Evolutionary conservation across 2,888 invertebrate species (phyloP).

Genomic region (Eurois occulta): DNA sequence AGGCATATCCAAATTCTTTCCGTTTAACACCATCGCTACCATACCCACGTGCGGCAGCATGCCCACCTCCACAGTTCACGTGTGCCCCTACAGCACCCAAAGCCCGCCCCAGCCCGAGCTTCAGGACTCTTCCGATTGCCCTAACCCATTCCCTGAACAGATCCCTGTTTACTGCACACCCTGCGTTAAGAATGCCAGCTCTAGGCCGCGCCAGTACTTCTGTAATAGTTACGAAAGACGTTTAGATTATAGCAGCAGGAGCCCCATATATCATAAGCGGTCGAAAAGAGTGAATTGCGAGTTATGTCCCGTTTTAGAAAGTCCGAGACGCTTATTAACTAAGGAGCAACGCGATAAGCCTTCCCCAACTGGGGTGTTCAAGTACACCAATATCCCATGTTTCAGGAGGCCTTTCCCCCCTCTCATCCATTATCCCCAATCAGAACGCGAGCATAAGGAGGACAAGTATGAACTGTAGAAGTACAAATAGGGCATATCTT

Average conservation of each 20-base stretch:
- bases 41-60: constrained; percentile 26
- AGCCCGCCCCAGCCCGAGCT: not conserved
- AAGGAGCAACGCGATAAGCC: constrained; percentile 72
- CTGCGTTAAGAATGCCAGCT: not conserved
- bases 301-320: constrained; percentile 64
- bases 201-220: not conserved
- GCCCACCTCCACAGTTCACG: constrained; percentile 46
- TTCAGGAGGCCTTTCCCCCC: constrained; percentile 69
- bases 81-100: constrained; percentile 66
- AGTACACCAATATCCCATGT: constrained; percentile 68
- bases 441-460: not conserved
- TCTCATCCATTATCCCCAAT: constrained; percentile 18
- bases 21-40: constrained; percentile 64
- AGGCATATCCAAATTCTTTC: constrained; percentile 73
- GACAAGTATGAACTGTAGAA: not conserved
- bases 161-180: constrained; percentile 28
- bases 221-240: constrained; percentile 25
- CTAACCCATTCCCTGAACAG: not conserved
- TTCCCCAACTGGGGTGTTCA: constrained; percentile 65
- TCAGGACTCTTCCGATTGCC: not conserved
- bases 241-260: constrained; percentile 36
- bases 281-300: constrained; percentile 23
- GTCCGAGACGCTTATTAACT: constrained; percentile 65
- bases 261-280: constrained; percentile 45
- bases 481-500: not conserved